Evolutionary conservation across 2,113 vertebrate genomes (phyloP).

Genomic region (Psettodes erumei): DNA sequence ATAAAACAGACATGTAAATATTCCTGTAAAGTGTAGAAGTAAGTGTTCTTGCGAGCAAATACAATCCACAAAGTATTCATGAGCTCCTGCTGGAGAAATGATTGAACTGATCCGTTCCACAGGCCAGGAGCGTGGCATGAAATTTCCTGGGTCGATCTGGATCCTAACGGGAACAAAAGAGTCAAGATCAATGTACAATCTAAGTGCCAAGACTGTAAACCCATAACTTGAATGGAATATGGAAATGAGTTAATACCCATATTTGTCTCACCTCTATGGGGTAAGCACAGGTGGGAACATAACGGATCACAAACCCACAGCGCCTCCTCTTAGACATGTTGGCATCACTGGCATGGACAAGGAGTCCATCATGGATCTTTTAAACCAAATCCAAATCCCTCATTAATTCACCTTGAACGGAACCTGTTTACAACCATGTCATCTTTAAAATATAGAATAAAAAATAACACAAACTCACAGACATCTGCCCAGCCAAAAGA

Average conservation of each 20-base stretch:
- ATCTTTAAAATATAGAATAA: not conserved
- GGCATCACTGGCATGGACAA: slow-evolving; percentile 84
- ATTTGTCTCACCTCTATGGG: slow-evolving; percentile 77
- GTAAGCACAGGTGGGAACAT: slow-evolving; percentile 81
- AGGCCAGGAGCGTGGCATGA: slow-evolving; percentile 71
- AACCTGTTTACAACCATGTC: not conserved
- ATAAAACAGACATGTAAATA: not conserved
- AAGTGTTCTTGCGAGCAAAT: not conserved
- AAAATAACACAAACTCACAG: slow-evolving; percentile 74
- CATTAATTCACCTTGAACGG: not conserved
- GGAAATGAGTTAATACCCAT: not conserved
- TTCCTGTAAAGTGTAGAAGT: not conserved
- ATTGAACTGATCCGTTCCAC: slow-evolving; percentile 79
- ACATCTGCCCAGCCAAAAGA: slow-evolving; percentile 85
- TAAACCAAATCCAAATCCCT: not conserved
- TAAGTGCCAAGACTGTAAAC: not conserved
- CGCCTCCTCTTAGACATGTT: slow-evolving; percentile 83
- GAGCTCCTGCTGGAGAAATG: slow-evolving; percentile 73
- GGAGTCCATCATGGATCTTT: slow-evolving; percentile 85
- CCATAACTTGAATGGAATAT: not conserved
- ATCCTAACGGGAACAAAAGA: slow-evolving; percentile 68
- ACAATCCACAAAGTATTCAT: slow-evolving; percentile 13
- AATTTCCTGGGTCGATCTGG: slow-evolving; percentile 80
- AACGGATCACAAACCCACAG: slow-evolving; percentile 86
- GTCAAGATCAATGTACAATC: not conserved